Base-by-base conservation (phyloP, 2,797 vertebrate genomes). In the Molossus alvarezi region DNA sequence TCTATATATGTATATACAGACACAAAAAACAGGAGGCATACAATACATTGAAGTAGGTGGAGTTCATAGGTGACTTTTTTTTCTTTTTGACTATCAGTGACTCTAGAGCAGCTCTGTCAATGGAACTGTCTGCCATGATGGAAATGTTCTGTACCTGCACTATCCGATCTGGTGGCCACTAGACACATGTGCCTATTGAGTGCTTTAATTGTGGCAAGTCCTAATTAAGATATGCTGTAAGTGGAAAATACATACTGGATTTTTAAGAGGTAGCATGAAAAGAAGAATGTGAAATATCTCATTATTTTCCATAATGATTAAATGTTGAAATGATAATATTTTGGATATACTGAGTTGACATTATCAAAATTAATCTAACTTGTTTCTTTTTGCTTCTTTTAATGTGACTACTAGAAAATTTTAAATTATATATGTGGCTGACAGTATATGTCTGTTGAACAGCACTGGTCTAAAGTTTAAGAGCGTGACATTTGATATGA, bases 291-390 rank as follows among this genome's bases (percentile, higher is more conserved):
- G 48, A 90, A 80, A 12, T 72, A 80, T 23, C 57, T 89, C 25
- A n/a, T 29, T 82, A 77, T 9, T 95, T 93, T 94, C 79, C 51
- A 67, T 73, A 29, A 65, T 76, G 69, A 71, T 51, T 72, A 58
- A 79, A 21, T 82, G n/a, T 79, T 88, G 51, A 87, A 76, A 75
- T 57, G 21, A 83, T 77, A 72, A 27, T 55, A 75, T 82, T 48
- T 89, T 60, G 53, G 23, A 60, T 67, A 57, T 25, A 7, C 64
- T 79, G 67, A 10, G 10, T 20, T 71, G 72, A 76, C 48, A 90
- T 79, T 65, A 72, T 85, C n/a, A 69, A 85, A 88, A 75, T 88
- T 37, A 67, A 88, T 55, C 41, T 60, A 7, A 37, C 9, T 80
- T 82, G 9, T 48, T 96, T 81, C 45, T 62, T 82, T 76, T 65